Evolutionary conservation across 2,797 vertebrate species (phyloP), one percentile per base, ranked within the genome.

Genomic region (Molossus molossus): DNA sequence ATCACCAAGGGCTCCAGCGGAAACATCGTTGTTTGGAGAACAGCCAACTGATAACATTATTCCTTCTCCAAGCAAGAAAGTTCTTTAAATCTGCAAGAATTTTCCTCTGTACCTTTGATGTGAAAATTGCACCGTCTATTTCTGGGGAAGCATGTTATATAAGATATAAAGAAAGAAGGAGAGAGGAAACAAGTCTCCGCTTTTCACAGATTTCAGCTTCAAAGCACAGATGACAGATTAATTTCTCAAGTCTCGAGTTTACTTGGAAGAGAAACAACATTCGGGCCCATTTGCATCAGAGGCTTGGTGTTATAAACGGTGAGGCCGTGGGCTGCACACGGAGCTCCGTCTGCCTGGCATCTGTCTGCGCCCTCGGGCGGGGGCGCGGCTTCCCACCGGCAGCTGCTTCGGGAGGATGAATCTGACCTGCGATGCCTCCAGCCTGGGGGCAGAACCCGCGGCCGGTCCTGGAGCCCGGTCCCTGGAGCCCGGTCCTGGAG

Each of bases 261-360:
- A 81, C 92, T 97, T 96, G 97, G 97, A 97, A 96, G 94, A 58
- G 92, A 94, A 97, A 87, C 81, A 94, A 20, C 55, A n/a, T 69
- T 91, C 84, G 91, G 90, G 84, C 55, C 83, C 73, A 91, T 95
- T 91, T 85, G 64, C 91, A 93, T 95, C 94, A 76, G 90, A 94
- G 87, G 84, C 70, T 95, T 37, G 6, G 90, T 69, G 95, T 97
- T 96, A 96, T 96, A 97, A 97, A 96, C 72, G 95, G 95, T 62
- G 90, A 95, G 84, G 67, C 70, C 57, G n/a, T 70, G 87, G 76
- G 57, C 80, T 92, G 25, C 79, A 75, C 90, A 57, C 80, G 75
- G 94, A 89, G 72, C 92, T 91, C 92, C 58, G 40, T 91, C 96
- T 97, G 25, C 58, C 73, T 70, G 79, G 79, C 92, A 70, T 92